Evolutionary conservation across 2,113 vertebrate species (phyloP), one percentile per base, ranked within the genome.

Genomic region (Nycticorax nycticorax): DNA sequence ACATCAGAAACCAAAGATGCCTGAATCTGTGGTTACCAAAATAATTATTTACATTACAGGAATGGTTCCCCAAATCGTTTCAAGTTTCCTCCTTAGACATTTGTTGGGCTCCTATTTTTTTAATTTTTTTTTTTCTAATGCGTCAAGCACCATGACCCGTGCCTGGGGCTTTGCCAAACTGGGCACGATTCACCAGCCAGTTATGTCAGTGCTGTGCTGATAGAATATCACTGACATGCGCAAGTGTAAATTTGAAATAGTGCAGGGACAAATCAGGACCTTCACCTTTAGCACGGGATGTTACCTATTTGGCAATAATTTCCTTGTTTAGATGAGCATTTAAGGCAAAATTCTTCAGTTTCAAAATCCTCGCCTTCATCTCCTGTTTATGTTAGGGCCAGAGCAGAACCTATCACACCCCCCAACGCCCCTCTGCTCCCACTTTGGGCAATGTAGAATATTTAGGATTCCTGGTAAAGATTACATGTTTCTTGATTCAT

Each of bases 401-500:
- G 52, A 94, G 56, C 67, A 76, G 30, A 94, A 93, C 87, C 82
- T 89, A 78, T 92, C 91, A 67, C 43, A 52, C 56, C 63, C 39
- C 66, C 3, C 4, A 3, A 94, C 1, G 0, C 85, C 94, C 92
- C 91, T 82, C 16, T 39, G 82, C 81, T 95, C 85, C 89, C 94
- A 95, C 37, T 93, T 96, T 88, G 62, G 83, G 92, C 82, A 92
- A 92, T 1, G 52, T 10, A 93, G 93, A 96, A 97, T 97, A 96
- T 98, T 98, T 97, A 97, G 97, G 97, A 96, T 97, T 96, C 96
- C 93, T 91, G 93, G 97, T 96, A 94, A 97, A 97, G 98, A 97
- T 97, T 97, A 95, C 97, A 96, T 95, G 96, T 98, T 98, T 98
- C 98, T 97, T 96, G 97, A 98, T 98, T 98, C 98, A 98, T 98